These are phyloP conservation scores for Metellina segmentata DNA, from an alignment of 2,888 invertebrate species.

Conservation along the genomic window DNA sequence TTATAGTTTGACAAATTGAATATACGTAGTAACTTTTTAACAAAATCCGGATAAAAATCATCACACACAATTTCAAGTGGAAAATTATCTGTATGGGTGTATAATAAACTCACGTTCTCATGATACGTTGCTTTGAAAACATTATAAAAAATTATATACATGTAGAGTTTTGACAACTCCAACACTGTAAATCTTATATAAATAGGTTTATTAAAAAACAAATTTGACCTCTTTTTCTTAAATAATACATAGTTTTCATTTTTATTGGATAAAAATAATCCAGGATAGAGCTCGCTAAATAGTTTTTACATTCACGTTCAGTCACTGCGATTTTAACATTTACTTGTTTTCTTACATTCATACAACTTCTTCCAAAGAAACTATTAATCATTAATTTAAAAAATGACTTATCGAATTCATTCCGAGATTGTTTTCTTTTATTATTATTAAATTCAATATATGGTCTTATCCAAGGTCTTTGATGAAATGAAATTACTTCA, in stretches of 20 bases:
- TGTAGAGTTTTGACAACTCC: too few species aligned
- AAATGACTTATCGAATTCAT: not conserved
- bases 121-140: too few species aligned
- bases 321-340: not conserved
- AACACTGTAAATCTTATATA: too few species aligned
- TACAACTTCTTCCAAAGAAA: not conserved
- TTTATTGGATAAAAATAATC: not conserved
- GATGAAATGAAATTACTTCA: not conserved
- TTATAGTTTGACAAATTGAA: too few species aligned
- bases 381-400: not conserved
- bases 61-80: too few species aligned
- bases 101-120: too few species aligned
- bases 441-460: not conserved
- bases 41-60: too few species aligned
- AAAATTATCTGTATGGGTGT: too few species aligned
- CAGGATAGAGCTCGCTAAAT: not conserved
- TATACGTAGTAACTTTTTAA: too few species aligned
- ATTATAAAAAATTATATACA: too few species aligned
- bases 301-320: not conserved
- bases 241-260: not conserved
- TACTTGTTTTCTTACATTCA: not conserved
- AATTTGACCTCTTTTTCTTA: not conserved
- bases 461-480: not conserved
- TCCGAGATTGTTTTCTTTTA: not conserved
- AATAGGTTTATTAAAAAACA: not conserved